phyloP scores from a whole-genome alignment of 2,888 invertebrate species.

The Crematogaster levior region DNA sequence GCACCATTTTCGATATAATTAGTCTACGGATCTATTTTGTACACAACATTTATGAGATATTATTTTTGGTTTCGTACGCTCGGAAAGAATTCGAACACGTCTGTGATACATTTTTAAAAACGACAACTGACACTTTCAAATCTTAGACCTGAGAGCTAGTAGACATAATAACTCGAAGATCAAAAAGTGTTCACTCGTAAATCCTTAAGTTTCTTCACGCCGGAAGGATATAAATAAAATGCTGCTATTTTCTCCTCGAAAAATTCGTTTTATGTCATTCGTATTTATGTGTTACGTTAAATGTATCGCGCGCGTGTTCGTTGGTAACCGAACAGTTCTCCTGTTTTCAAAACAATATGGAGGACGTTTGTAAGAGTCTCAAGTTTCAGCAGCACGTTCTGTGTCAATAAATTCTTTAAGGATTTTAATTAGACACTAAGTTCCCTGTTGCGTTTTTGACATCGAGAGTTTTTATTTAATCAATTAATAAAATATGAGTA shows the following conservation, averaged over 20 bases:
- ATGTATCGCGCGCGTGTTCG: constrained; percentile 24
- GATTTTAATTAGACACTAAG: not conserved
- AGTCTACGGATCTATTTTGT: no score
- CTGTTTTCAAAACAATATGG: not conserved
- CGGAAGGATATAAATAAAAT: constrained; percentile 34
- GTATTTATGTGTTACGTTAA: constrained; percentile 6
- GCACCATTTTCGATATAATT: no score
- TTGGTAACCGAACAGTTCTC: not conserved
- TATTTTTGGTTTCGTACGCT: not conserved
- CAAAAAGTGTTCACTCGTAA: constrained; percentile 27
- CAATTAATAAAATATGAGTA: not conserved
- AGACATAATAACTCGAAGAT: constrained; percentile 10
- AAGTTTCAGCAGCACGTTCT: not conserved
- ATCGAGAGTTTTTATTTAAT: not conserved
- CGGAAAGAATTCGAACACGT: not conserved
- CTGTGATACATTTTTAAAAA: constrained; percentile 26
- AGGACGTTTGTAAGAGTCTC: constrained; percentile 18
- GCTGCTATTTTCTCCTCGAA: constrained; percentile 21
- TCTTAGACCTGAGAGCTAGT: not conserved
- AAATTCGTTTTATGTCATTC: constrained; percentile 8
- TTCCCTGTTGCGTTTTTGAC: not conserved
- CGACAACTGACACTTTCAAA: not conserved
- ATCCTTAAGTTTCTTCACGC: constrained; percentile 16
- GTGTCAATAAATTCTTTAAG: not conserved
- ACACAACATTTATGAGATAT: not conserved